These are phyloP conservation scores for Enteromius mattozi DNA, from an alignment of 2,797 vertebrate genomes.

Conservation along the genomic window DNA sequence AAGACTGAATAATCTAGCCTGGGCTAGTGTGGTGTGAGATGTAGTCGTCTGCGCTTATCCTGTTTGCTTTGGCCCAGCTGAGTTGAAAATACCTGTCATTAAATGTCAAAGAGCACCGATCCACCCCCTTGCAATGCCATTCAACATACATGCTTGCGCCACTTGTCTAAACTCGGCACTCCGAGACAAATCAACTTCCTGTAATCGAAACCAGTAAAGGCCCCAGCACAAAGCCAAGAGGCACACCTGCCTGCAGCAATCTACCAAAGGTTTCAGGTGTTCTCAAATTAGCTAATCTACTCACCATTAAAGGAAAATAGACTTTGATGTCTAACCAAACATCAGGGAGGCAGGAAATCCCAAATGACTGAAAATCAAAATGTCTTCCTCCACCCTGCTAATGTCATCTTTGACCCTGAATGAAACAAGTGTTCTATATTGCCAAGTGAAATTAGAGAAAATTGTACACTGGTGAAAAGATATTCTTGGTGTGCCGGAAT, in stretches of 20 bases:
- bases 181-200: constrained; percentile 71
- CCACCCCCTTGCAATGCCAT: constrained; percentile 67
- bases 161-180: constrained; percentile 75
- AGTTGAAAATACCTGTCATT: constrained; percentile 75
- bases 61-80: constrained; percentile 78
- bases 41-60: constrained; percentile 56
- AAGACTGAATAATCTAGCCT: constrained; percentile 51
- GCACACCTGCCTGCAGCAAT: constrained; percentile 60
- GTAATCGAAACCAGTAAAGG: constrained; percentile 71
- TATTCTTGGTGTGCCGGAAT: constrained; percentile 70
- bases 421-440: constrained; percentile 71
- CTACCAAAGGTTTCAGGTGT: constrained; percentile 73
- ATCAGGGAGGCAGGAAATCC: constrained; percentile 71
- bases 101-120: constrained; percentile 71
- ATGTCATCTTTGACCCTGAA: constrained; percentile 57
- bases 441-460: constrained; percentile 66
- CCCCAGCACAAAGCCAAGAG: constrained; percentile 51
- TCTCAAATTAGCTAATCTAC: constrained; percentile 77
- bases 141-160: constrained; percentile 64
- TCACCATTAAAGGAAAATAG: constrained; percentile 75
- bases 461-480: constrained; percentile 64
- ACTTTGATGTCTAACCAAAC: constrained; percentile 81
- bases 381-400: constrained; percentile 55
- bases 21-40: constrained; percentile 56
- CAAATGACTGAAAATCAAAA: constrained; percentile 77